phyloP scores from a whole-genome alignment of 2,888 invertebrate species.

The Abscondita cerata region DNA sequence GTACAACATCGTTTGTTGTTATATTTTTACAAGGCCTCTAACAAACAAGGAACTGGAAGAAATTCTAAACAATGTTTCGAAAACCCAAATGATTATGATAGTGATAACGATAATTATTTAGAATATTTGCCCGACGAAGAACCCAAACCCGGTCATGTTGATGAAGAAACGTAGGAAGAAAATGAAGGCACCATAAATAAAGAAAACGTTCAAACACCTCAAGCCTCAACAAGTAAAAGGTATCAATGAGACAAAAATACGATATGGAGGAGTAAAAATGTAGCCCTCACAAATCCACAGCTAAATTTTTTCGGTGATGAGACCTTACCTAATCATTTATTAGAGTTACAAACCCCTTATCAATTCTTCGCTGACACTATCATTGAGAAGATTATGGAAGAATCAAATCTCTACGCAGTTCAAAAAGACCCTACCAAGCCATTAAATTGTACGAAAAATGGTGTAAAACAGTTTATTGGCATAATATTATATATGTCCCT shows the following conservation, averaged over 20 bases:
- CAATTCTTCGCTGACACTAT: background rate
- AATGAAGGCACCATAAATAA: too few relatives aligned
- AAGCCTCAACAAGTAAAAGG: background rate
- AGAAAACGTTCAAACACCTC: too few relatives aligned
- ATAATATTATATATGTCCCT: background rate
- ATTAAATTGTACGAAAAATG: background rate
- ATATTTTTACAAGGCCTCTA: too few relatives aligned
- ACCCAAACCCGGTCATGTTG: background rate
- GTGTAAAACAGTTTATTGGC: too few relatives aligned
- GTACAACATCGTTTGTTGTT: too few relatives aligned
- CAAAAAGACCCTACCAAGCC: background rate
- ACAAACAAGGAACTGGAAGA: background rate
- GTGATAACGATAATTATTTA: background rate
- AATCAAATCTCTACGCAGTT: background rate
- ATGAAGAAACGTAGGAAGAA: background rate
- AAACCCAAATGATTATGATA: background rate
- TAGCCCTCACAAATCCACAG: background rate
- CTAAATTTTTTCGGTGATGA: background rate
- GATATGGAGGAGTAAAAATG: too few relatives aligned
- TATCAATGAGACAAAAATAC: background rate
- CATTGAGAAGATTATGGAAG: background rate
- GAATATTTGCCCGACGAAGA: background rate
- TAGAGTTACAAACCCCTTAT: background rate
- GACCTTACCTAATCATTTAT: background rate
- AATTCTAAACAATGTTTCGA: background rate